These are phyloP conservation scores for Oligia latruncula DNA, from an alignment of 2,888 invertebrate species.

Conservation along the genomic window DNA sequence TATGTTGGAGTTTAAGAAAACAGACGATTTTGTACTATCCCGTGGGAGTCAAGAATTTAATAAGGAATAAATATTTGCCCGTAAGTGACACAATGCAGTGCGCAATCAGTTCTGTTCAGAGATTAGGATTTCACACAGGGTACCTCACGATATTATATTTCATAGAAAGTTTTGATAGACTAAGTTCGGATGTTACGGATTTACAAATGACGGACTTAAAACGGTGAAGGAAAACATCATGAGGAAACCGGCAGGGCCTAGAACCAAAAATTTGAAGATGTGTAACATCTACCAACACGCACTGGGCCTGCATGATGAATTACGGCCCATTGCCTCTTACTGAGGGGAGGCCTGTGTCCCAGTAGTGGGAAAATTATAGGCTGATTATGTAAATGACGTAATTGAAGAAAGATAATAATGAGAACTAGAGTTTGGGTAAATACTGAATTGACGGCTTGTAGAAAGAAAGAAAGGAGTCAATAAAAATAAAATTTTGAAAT, in stretches of 20 bases:
- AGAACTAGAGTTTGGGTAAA: too few relatives aligned
- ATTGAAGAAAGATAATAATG: too few relatives aligned
- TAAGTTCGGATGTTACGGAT: neutral
- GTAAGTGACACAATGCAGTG: neutral
- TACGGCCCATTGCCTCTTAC: too few relatives aligned
- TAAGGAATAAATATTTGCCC: neutral
- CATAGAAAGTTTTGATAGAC: neutral
- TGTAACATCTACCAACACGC: too few relatives aligned
- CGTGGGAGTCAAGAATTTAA: neutral
- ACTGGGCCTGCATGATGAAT: too few relatives aligned
- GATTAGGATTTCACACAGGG: neutral
- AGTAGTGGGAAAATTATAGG: too few relatives aligned
- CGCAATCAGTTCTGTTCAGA: neutral
- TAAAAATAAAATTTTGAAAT: neutral
- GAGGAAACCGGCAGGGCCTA: too few relatives aligned
- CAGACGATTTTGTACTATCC: neutral
- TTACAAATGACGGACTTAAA: neutral
- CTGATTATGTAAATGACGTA: too few relatives aligned
- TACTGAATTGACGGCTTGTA: neutral
- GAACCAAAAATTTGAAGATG: too few relatives aligned
- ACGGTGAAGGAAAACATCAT: too few relatives aligned
- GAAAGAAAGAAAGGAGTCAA: neutral
- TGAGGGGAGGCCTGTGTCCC: too few relatives aligned
- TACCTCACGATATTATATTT: neutral
- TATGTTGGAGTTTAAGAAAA: neutral